A percentile compares a stretch with the other conserved stretches of the same genome.
These are phyloP conservation scores for Hapalemur alaotrensis DNA, from an alignment of 2,797 vertebrate genomes.

Conservation along the genomic window DNA sequence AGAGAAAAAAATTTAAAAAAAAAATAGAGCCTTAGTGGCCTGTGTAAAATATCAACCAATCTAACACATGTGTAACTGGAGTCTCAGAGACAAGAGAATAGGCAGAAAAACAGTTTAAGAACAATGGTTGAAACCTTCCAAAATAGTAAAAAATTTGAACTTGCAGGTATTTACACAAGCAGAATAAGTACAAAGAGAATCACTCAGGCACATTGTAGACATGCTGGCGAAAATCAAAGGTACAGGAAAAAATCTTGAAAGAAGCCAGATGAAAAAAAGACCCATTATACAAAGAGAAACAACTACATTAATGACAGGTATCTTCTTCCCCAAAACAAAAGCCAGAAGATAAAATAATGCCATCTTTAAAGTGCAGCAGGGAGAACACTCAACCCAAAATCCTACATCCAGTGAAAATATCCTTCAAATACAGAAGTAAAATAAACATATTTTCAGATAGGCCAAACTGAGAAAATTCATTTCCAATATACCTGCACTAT, in stretches of 20 bases:
- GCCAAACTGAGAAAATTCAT: background rate
- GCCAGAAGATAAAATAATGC: background rate
- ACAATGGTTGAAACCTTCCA: background rate
- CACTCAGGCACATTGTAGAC: background rate
- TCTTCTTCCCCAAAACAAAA: background rate
- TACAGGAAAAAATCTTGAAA: background rate
- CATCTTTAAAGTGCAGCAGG: background rate
- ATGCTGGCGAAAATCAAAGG: background rate
- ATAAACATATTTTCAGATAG: conserved; percentile 50
- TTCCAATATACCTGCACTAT: background rate
- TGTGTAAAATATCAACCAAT: background rate
- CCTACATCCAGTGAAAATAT: background rate
- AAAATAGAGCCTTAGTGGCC: background rate
- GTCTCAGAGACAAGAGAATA: background rate
- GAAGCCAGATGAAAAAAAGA: background rate
- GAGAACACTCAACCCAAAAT: background rate
- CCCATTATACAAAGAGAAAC: background rate
- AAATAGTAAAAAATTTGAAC: background rate
- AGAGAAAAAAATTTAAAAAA: background rate
- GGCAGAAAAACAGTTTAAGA: background rate
- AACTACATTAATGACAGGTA: background rate
- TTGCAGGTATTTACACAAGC: background rate
- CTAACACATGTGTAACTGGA: background rate
- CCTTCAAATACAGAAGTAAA: background rate
- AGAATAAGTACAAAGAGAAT: background rate